Percentiles rank a stretch among this genome's conserved stretches.
Conservation (phyloP, 2,888 invertebrate genomes). For the Campopleginae sp. region DNA sequence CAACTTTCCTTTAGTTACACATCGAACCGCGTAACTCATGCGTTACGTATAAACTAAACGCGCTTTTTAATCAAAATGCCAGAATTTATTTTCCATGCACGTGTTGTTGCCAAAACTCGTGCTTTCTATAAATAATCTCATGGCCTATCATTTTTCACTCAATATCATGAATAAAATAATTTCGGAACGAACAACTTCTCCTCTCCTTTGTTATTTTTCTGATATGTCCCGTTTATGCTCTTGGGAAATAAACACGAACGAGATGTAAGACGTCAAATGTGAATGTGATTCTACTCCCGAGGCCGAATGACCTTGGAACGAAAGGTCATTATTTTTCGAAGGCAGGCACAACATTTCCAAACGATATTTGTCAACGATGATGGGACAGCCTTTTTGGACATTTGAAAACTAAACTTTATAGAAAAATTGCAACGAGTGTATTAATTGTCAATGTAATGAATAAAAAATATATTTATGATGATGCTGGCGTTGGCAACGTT, state of each 20-base stretch:
- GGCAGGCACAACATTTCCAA: too few relatives aligned
- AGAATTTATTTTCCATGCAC: conserved; percentile 37
- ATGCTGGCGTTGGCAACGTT: too few relatives aligned
- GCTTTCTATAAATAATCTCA: not conserved
- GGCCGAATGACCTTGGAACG: not conserved
- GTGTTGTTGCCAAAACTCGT: not conserved
- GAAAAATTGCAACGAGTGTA: too few relatives aligned
- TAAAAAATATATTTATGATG: too few relatives aligned
- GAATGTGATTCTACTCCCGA: not conserved
- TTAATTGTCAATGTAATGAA: too few relatives aligned
- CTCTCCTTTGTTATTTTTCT: too few relatives aligned
- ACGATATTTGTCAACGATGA: too few relatives aligned
- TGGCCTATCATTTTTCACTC: not conserved
- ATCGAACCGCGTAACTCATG: conserved; percentile 40
- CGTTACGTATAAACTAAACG: conserved; percentile 14
- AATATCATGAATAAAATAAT: not conserved
- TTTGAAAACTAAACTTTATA: too few relatives aligned
- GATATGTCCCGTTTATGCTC: not conserved
- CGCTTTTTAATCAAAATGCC: conserved; percentile 64
- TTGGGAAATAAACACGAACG: not conserved
- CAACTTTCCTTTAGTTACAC: conserved; percentile 52
- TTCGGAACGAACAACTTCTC: too few relatives aligned
- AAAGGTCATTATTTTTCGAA: too few relatives aligned
- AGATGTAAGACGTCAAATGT: not conserved
- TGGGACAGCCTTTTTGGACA: too few relatives aligned